Evolutionary conservation across 2,113 vertebrate species (phyloP).

Genomic region (Brachyhypopomus occidentalis): DNA sequence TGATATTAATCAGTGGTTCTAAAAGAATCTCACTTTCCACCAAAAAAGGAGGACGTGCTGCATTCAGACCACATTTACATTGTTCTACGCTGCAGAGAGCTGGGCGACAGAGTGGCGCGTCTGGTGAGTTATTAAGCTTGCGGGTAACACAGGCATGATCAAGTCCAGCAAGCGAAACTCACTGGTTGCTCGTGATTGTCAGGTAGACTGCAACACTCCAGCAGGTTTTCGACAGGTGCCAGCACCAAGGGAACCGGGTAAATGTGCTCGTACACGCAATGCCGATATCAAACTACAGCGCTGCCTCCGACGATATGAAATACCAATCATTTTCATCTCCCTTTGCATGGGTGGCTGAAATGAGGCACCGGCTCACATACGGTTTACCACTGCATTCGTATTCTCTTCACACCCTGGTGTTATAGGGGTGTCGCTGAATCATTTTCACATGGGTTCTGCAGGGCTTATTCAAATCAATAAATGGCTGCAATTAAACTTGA

Average conservation of each 20-base stretch:
- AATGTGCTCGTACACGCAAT: background rate
- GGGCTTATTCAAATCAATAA: slow-evolving; percentile 65
- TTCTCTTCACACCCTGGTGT: slow-evolving; percentile 46
- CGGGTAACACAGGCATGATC: no score
- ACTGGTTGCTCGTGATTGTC: slow-evolving; percentile 13
- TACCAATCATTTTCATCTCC: background rate
- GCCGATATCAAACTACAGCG: slow-evolving; percentile 6
- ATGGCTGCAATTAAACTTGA: slow-evolving; percentile 63
- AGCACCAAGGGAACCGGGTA: slow-evolving; percentile 31
- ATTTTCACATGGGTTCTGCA: slow-evolving; percentile 54
- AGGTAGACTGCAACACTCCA: slow-evolving; percentile 42
- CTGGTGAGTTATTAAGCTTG: background rate
- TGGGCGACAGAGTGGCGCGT: background rate
- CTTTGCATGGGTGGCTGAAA: slow-evolving; percentile 6
- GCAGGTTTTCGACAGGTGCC: slow-evolving; percentile 43
- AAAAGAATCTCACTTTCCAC: background rate
- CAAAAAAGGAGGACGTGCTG: background rate
- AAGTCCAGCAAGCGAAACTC: slow-evolving; percentile 35
- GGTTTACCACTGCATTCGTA: slow-evolving; percentile 57
- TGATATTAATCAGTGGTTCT: no score
- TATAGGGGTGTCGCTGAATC: slow-evolving; percentile 50
- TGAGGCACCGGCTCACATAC: slow-evolving; percentile 22
- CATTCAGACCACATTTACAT: slow-evolving; percentile 33
- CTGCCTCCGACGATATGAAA: slow-evolving; percentile 17
- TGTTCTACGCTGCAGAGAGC: slow-evolving; percentile 3